Evolutionary conservation across 2,888 invertebrate genomes (phyloP).

Genomic region (Cantharis flavilabris): DNA sequence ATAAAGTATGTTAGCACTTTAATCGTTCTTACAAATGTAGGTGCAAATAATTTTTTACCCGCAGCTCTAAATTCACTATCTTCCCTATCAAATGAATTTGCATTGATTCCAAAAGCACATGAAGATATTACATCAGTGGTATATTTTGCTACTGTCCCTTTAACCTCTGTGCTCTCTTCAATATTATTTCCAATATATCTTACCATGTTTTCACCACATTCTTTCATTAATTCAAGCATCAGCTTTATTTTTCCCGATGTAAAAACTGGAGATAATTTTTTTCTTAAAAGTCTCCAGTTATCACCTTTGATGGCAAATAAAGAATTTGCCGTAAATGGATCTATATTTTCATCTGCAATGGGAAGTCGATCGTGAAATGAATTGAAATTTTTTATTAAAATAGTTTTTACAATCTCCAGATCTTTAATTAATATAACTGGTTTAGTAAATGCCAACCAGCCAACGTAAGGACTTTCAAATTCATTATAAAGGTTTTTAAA

Average conservation of each 20-base stretch:
- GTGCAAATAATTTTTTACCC: conserved; percentile 34
- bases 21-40: conserved; percentile 29
- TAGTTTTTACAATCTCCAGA: conserved; percentile 56
- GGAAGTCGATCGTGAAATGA: conserved; percentile 57
- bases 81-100: conserved; percentile 59
- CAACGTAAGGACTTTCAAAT: conserved; percentile 50
- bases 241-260: conserved; percentile 60
- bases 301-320: conserved; percentile 56
- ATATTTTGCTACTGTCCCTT: conserved; percentile 60
- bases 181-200: not conserved
- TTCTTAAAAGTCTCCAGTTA: conserved; percentile 60
- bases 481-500: conserved; percentile 44
- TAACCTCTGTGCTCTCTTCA: conserved; percentile 33
- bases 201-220: conserved; percentile 43
- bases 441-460: conserved; percentile 58
- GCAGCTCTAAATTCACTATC: conserved; percentile 56
- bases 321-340: conserved; percentile 53
- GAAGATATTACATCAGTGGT: conserved; percentile 63
- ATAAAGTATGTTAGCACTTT: conserved; percentile 29
- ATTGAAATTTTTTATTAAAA: conserved; percentile 57
- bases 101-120: conserved; percentile 62
- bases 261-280: conserved; percentile 60
- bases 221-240: conserved; percentile 57
- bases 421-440: conserved; percentile 56
- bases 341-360: conserved; percentile 51